Percentiles rank a stretch among this genome's conserved stretches.
phyloP scores from a whole-genome alignment of 2,888 invertebrate species.

The Clepsis dumicolana region DNA sequence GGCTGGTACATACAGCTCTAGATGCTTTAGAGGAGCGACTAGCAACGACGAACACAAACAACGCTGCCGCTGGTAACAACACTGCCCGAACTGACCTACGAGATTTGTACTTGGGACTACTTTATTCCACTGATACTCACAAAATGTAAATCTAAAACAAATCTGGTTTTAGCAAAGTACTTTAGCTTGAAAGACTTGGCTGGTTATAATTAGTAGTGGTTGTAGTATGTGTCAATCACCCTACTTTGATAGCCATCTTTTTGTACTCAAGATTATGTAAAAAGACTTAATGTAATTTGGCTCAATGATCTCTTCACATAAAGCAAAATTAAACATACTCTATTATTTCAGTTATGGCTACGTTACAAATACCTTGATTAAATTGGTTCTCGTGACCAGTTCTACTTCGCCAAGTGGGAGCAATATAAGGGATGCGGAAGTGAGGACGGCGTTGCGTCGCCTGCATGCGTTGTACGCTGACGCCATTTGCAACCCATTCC shows the following conservation, averaged over 20 bases:
- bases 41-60: conserved; percentile 66
- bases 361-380: conserved; percentile 98
- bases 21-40: conserved; percentile 96
- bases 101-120: conserved; percentile 95
- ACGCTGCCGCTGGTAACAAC: conserved; percentile 85
- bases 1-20: conserved; percentile 96
- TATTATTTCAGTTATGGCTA: conserved; percentile 92
- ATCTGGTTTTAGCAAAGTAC: background rate
- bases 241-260: background rate
- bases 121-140: conserved; percentile 97
- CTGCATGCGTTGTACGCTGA: conserved; percentile 97
- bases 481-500: conserved; percentile 98
- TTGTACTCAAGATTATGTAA: background rate
- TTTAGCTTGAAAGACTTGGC: too few relatives aligned
- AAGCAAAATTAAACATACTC: background rate
- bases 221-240: too few relatives aligned
- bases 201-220: too few relatives aligned
- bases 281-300: too few relatives aligned
- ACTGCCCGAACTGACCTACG: conserved; percentile 90
- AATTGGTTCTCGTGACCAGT: conserved; percentile 97
- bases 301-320: background rate
- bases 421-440: conserved; percentile 96
- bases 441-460: conserved; percentile 93
- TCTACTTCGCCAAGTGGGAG: conserved; percentile 96
- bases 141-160: conserved; percentile 92